Base-by-base conservation (phyloP, 2,113 vertebrate genomes). In the Suncus etruscus region DNA sequence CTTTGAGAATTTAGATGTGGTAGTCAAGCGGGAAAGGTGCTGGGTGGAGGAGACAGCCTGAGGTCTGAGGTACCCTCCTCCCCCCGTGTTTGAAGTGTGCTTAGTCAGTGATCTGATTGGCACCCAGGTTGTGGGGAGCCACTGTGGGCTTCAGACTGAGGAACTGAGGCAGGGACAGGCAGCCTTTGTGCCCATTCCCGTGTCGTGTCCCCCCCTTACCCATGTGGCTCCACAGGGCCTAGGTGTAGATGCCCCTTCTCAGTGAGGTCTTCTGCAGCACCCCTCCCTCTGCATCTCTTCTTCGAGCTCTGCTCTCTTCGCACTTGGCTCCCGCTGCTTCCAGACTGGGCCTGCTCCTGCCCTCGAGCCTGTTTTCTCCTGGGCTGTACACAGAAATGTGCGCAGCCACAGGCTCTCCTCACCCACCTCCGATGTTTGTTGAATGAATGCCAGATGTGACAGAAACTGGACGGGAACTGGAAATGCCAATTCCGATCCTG, bases 401-500 rank as follows among this genome's bases (percentile, higher is more conserved):
- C 31, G 65, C 20, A 25, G 72, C 70, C 58, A 1, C 4, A 51
- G 77, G 86, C 68, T 75, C 72, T 54, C 31, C 58, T 58, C 47
- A 18, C 32, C 69, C 83, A 51, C 76, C 27, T 32, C 25, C 50
- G 1, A 24, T 65, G 47, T 51, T 83, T 76, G 66, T 61, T 78
- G 93, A 83, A 78, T 72, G 66, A 88, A 74, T 76, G 76, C 77
- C 80, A 86, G 20, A 0, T 54, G 47, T 86, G 91, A 89, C 77
- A 84, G 84, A 81, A 94, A 80, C 82, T 68, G 74, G 87, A 76
- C 18, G 9, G 54, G 61, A 92, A 88, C 92, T 73, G 85, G 81
- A 94, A 95, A 92, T 86, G 91, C 92, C 81, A 61, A 81, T 84
- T 83, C 54, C 47, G 81, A 47, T 4, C 83, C 11, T 73, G 61